Base-by-base conservation (phyloP, 1,140 invertebrate species). In the Xylocopa sonorina region DNA sequence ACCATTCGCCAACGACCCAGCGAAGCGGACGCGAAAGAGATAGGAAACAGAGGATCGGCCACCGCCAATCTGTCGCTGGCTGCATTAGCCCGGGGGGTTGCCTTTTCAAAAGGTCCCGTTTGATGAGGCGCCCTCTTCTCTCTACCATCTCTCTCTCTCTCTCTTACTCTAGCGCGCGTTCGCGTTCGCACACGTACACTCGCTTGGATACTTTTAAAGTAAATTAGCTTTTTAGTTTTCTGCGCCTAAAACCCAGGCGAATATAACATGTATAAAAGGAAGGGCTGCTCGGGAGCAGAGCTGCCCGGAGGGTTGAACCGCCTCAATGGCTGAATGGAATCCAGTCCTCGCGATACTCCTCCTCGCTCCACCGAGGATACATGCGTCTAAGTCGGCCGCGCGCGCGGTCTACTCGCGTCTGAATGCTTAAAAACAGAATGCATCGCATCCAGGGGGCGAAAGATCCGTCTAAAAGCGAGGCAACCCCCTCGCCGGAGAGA, bases 141-240 rank as follows among this genome's bases (percentile, higher is more conserved):
- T 27, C 14, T n/a, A 21, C 7, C n/a, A n/a, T n/a, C n/a, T n/a
- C n/a, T n/a, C n/a, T n/a, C n/a, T n/a, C n/a, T n/a, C n/a, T n/a
- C n/a, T n/a, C n/a, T n/a, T n/a, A n/a, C n/a, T n/a, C n/a, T n/a
- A 18, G 55, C 29, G 29, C 55, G 29, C n/a, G 14, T 16, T 3
- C 27, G 12, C 29, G 2, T 7, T 21, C 81, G 57, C 24, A 57
- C 18, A 27, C 80, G 75, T n/a, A n/a, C 55, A 74, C 38, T 43
- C 51, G 73, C 80, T 46, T 82, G 81, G 87, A 92, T 92, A 92
- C 92, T 92, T 92, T 92, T 92, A 92, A 93, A 92, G 91, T 92
- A 93, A 93, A 93, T 93, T 92, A 93, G 91, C 92, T 93, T 92
- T 93, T 92, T 91, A 93, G 92, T 93, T 93, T 92, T 89, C 88